Base-by-base conservation (phyloP, 2,797 vertebrate genomes). In the Dryobates pubescens region DNA sequence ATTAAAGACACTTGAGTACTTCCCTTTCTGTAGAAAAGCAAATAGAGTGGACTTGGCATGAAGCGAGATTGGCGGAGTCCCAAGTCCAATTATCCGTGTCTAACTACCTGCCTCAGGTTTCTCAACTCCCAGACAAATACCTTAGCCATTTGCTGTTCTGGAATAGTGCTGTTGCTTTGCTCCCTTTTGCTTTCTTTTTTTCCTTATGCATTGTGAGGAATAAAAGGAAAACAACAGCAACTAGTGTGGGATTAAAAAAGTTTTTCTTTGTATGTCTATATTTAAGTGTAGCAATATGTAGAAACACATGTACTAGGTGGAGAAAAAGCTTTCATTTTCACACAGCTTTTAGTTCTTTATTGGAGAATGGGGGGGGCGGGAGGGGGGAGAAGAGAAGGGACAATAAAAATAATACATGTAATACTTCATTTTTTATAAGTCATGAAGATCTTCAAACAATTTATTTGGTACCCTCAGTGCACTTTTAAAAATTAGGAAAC, bases 261-360 rank as follows among this genome's bases (percentile, higher is more conserved):
- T 38, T 13, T 12, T 62, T 65, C 30, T 76, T 10, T 86, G 24
- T 86, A n/a, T 57, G 64, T 86, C 30, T 74, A 2, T 53, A 71
- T 43, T 71, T 61, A 61, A 70, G 47, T 53, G 76, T 62, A 81
- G 43, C 29, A 59, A 27, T 53, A 30, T 6, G 3, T 38, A 56
- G 18, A 74, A 64, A 54, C 62, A 74, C 41, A 32, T 61, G 10
- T 47, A 77, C 54, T 58, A 74, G 85, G 45, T n/a, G 24, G 51
- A 47, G 81, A 82, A 76, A 90, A 34, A 58, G 6, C 54, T 92
- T 53, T 78, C 49, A 29, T 91, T 90, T 89, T 82, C 65, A 24
- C 30, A 30, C 7, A 43, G 86, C 68, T 93, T 94, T 90, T 74
- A 94, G 65, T 20, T 89, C 47, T 85, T 89, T 72, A 56, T 83